phyloP scores from a whole-genome alignment of 2,113 vertebrate genomes.

The Marcusenius ussheri region DNA sequence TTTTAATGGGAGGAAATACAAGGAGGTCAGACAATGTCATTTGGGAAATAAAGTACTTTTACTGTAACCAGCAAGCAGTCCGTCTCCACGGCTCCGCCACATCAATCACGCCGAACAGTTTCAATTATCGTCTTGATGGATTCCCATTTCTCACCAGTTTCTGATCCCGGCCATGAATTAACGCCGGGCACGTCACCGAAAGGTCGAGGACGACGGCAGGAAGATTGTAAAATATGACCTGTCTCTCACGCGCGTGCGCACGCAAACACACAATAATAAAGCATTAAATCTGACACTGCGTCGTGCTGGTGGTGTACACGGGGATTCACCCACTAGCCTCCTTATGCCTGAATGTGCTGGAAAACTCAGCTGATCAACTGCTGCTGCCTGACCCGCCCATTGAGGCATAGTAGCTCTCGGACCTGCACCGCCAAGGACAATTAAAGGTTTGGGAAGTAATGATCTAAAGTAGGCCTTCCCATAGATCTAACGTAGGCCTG shows the following conservation, averaged over 20 bases:
- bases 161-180: slow-evolving; percentile 27
- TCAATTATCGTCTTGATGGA: slow-evolving; percentile 38
- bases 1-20: slow-evolving; percentile 34
- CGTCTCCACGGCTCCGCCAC: slow-evolving; percentile 23
- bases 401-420: too few relatives aligned
- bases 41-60: slow-evolving; percentile 19
- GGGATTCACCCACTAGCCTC: neutral
- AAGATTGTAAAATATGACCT: neutral
- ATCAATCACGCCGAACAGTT: slow-evolving; percentile 39
- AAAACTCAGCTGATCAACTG: neutral
- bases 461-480: neutral
- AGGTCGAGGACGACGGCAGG: neutral
- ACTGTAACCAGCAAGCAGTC: slow-evolving; percentile 19
- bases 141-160: slow-evolving; percentile 36
- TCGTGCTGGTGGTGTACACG: neutral
- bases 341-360: neutral
- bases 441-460: neutral
- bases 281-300: neutral
- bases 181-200: neutral
- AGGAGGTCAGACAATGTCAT: slow-evolving; percentile 39
- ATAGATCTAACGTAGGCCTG: neutral
- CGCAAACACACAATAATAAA: neutral
- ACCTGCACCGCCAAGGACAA: neutral
- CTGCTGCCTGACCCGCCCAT: neutral
- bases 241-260: too few relatives aligned